These are phyloP conservation scores for Nicator chloris DNA, from an alignment of 2,113 vertebrate genomes.

Conservation along the genomic window DNA sequence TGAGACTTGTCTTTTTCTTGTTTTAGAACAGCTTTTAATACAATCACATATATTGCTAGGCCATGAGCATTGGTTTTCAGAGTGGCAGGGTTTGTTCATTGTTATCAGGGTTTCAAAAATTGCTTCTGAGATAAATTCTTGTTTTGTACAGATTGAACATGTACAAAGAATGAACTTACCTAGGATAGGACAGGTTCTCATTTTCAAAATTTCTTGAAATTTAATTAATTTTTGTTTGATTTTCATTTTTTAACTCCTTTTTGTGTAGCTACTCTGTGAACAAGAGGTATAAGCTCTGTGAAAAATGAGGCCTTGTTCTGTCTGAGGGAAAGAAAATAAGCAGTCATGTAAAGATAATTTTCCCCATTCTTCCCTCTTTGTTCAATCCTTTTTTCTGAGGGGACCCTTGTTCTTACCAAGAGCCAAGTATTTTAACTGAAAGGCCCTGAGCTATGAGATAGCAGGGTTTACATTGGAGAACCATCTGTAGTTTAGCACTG, in stretches of 20 bases:
- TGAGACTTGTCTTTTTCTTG: neutral
- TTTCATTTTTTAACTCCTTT: neutral
- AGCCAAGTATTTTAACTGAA: neutral
- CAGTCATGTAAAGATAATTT: neutral
- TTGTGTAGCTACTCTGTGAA: neutral
- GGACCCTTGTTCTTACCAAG: neutral
- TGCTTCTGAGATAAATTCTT: neutral
- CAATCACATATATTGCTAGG: neutral
- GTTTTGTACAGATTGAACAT: neutral
- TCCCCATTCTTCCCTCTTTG: neutral
- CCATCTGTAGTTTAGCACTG: fast-evolving
- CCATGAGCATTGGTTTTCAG: neutral
- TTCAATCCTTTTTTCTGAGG: neutral
- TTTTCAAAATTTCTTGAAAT: neutral
- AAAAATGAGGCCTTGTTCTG: neutral
- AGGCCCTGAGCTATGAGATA: neutral
- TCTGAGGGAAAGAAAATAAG: neutral
- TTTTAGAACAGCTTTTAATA: neutral
- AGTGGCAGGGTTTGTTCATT: neutral
- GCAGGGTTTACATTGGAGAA: neutral
- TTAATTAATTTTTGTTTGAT: neutral
- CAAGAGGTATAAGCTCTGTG: neutral
- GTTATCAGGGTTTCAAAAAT: neutral
- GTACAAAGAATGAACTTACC: neutral
- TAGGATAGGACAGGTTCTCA: neutral